A percentile compares a stretch with the other conserved stretches of the same genome.
Evolutionary conservation across 1,140 invertebrate genomes (phyloP).

Genomic region (Chironomus tepperi): DNA sequence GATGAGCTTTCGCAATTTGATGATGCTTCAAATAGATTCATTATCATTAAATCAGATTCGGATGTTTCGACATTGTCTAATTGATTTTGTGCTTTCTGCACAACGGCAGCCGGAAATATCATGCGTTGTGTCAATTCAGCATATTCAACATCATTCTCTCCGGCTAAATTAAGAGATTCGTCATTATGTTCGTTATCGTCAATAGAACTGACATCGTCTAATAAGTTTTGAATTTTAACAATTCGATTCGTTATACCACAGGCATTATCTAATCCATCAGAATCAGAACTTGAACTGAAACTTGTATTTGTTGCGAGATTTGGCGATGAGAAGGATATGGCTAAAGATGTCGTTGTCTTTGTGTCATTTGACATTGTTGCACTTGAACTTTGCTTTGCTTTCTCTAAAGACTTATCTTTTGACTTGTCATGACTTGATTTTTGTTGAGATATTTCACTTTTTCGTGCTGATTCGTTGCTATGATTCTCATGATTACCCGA

Average conservation of each 20-base stretch:
- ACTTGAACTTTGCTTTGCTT: background rate
- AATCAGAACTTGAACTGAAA: slow-evolving; percentile 22
- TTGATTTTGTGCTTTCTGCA: slow-evolving; percentile 24
- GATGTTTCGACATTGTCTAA: slow-evolving; percentile 23
- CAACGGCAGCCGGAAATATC: slow-evolving; percentile 28
- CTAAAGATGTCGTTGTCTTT: background rate
- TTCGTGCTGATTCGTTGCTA: background rate
- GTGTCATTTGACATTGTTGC: slow-evolving; percentile 3
- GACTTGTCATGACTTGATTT: background rate
- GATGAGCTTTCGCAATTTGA: background rate
- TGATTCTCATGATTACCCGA: background rate
- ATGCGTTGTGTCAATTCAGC: slow-evolving; percentile 48
- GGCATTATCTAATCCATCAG: slow-evolving; percentile 5
- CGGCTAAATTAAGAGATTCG: slow-evolving; percentile 42
- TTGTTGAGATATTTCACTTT: background rate
- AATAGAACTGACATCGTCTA: slow-evolving; percentile 49
- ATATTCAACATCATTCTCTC: slow-evolving; percentile 65
- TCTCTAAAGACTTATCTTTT: slow-evolving; percentile 7
- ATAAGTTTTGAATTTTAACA: slow-evolving; percentile 30
- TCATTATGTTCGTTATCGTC: slow-evolving; percentile 76
- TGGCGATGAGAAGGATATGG: slow-evolving; percentile 26
- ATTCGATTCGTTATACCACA: slow-evolving; percentile 21
- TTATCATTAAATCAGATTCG: slow-evolving; percentile 26
- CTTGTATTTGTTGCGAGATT: slow-evolving; percentile 22
- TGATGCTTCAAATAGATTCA: slow-evolving; percentile 29